Percentiles rank a stretch among this genome's conserved stretches.
phyloP scores from a whole-genome alignment of 2,113 vertebrate species.

The Phodopus roborovskii region DNA sequence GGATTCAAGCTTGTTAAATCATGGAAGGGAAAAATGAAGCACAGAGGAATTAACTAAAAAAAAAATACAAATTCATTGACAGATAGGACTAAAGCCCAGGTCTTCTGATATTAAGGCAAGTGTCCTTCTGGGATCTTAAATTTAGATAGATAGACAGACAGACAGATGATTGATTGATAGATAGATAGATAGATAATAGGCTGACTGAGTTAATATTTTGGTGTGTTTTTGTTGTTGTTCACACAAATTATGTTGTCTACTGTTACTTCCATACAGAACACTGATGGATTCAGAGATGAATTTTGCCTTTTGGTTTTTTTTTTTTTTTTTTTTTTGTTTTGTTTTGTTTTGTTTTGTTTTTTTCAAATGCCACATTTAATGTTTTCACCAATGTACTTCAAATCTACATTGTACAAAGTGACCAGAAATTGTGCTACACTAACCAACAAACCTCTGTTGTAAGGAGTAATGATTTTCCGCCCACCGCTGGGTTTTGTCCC shows the following conservation, averaged over 20 bases:
- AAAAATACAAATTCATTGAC: not conserved
- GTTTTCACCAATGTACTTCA: constrained; percentile 95
- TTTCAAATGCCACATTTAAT: constrained; percentile 98
- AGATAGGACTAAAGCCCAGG: not conserved
- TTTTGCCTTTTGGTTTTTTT: not conserved
- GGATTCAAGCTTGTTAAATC: constrained; percentile 30
- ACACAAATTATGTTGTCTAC: not conserved
- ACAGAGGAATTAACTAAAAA: constrained; percentile 36
- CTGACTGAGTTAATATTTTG: not conserved
- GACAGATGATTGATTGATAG: too few species aligned
- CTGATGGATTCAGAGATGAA: constrained; percentile 37
- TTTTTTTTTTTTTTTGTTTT: too few species aligned
- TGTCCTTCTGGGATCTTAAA: not conserved
- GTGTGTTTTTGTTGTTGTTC: not conserved
- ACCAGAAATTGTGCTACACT: constrained; percentile 91
- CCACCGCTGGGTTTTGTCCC: too few species aligned
- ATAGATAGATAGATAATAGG: too few species aligned
- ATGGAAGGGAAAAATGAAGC: constrained; percentile 28
- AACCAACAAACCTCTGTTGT: constrained; percentile 91
- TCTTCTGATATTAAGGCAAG: not conserved
- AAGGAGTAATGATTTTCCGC: too few species aligned
- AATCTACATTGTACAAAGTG: constrained; percentile 94
- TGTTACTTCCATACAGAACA: not conserved
- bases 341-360: not conserved
- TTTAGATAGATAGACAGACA: not conserved